A percentile compares a stretch with the other conserved stretches of the same genome.
These are phyloP conservation scores for Malurus leucopterus DNA, from an alignment of 2,797 vertebrate species.

Conservation along the genomic window DNA sequence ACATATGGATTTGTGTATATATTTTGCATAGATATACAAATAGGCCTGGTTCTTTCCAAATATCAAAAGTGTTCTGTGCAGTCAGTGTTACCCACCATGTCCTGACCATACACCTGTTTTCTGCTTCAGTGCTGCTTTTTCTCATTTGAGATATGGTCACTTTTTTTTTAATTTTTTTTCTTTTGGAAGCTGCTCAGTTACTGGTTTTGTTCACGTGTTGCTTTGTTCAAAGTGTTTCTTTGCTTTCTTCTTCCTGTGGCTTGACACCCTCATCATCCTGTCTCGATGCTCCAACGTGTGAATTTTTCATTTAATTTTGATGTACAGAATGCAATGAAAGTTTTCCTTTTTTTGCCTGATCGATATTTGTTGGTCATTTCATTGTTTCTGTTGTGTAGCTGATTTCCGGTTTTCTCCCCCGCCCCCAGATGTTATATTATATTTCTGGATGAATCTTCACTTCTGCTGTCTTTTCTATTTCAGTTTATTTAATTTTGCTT, in stretches of 20 bases:
- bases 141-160: neutral
- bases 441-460: constrained; percentile 54
- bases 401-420: neutral
- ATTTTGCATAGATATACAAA: constrained; percentile 64
- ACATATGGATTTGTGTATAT: constrained; percentile 70
- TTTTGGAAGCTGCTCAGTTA: constrained; percentile 21
- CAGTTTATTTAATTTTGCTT: constrained; percentile 41
- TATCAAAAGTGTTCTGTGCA: constrained; percentile 41
- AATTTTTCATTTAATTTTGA: constrained; percentile 40
- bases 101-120: neutral
- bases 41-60: constrained; percentile 43
- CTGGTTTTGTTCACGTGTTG: neutral
- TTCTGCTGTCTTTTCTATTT: constrained; percentile 37
- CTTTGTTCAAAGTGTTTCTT: neutral
- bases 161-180: neutral
- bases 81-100: constrained; percentile 45
- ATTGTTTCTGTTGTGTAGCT: constrained; percentile 46
- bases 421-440: constrained; percentile 14
- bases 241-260: neutral
- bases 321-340: constrained; percentile 31
- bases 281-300: constrained; percentile 5
- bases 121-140: constrained; percentile 20
- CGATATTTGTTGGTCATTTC: constrained; percentile 26
- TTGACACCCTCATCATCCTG: neutral
- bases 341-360: neutral